Evolutionary conservation across 2,113 vertebrate species (phyloP), one percentile per base, ranked within the genome.

Genomic region (Notothenia rossii): DNA sequence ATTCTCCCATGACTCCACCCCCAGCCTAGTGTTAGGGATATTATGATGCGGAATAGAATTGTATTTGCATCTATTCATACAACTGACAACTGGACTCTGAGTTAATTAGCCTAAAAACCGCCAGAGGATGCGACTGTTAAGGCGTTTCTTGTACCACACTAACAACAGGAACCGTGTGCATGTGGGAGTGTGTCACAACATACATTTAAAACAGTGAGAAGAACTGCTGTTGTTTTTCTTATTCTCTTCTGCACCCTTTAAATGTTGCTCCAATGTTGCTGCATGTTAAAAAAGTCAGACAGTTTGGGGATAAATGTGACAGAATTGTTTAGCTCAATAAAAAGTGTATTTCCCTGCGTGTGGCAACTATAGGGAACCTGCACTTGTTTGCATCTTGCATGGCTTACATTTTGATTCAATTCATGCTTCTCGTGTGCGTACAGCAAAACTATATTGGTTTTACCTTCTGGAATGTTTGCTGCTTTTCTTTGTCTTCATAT

Each of bases 51-150:
- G 22, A 45, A 64, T 65, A 49, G 4, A 50, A 79, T 25, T 46
- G 22, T 12, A 48, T 64, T 45, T 3, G 1, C 29, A 18, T 75
- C 7, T 22, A 10, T 75, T 66, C 7, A 64, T 46, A 49, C 36
- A 43, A 72, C 56, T 61, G 33, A 75, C 15, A 22, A 72, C 13
- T 45, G 56, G 61, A 72, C 51, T 81, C 49, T 66, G 67, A 58
- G 18, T 59, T 82, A 82, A 82, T 76, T 70, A 62, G 43, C 36
- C 10, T 63, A 49, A 25, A 84, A 63, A 83, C 56, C 69, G 67
- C 55, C 29, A 7, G 46, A 4, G 22, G 68, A 76, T 18, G 59
- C 15, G 67, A 74, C 46, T 17, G 63, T 10, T 11, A 40, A 76
- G 46, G n/a, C 48, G 22, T 79, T 25, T 13, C 17, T 53, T 51